Base-by-base conservation (phyloP, 2,797 vertebrate genomes). In the Tangara arthus region DNA sequence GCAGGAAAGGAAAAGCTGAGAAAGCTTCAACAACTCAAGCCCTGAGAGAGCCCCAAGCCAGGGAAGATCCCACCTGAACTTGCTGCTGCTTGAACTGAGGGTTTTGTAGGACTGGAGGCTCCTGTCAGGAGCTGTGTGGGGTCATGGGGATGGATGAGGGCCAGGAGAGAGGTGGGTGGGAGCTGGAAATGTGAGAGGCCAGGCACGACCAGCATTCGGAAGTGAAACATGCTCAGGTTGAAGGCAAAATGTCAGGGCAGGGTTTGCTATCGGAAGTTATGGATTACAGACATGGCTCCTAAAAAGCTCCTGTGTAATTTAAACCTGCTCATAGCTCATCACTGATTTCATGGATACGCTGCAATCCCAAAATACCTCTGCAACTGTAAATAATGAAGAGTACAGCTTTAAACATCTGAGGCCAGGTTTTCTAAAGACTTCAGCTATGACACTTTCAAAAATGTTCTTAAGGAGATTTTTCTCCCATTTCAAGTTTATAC, bases 181-280 rank as follows among this genome's bases (percentile, higher is more conserved):
- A 90, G 61, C 41, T 69, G 79, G 91, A 44, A 95, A 96, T 39
- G 61, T 17, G 89, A 95, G 87, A 95, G 61, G 65, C 65, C 27
- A 47, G 34, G 44, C 37, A 92, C 2, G 82, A 15, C 2, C 83
- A 86, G 32, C 0, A 93, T 89, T 65, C 60, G 84, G 88, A 96
- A 90, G 86, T 30, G 73, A 76, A 75, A 68, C 23, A 11, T 1
- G 15, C 3, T 41, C 47, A 65, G 57, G 65, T 3, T 53, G 39
- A 61, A 92, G 87, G 49, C 93, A 61, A 75, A 87, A 76, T 53
- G 80, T 26, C 90, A 76, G 46, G 32, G 70, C 80, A 70, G 44
- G 80, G 26, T 1, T 17, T 11, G 19, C 27, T 49, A 32, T 34
- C 1, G 6, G 66, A 87, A 95, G 23, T 39, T 27, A 86, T 2